These are phyloP conservation scores for Melanophora roralis DNA, from an alignment of 2,888 invertebrate species.

Conservation along the genomic window DNA sequence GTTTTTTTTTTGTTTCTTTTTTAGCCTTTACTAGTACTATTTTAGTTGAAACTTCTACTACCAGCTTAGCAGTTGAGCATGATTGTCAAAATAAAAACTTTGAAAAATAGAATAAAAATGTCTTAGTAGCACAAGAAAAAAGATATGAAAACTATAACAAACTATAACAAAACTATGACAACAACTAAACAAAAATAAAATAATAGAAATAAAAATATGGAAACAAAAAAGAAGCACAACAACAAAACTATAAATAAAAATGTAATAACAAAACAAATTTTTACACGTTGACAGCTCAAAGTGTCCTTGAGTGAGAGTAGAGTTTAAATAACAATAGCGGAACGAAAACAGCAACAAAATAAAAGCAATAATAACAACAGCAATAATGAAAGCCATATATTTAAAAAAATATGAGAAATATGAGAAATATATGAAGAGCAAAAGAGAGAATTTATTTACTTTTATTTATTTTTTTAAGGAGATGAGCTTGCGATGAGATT, in stretches of 20 bases:
- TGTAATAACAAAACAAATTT: conserved; percentile 55
- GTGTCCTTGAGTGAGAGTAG: conserved; percentile 72
- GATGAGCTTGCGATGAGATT: no score
- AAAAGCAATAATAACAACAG: conserved; percentile 11
- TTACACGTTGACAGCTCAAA: conserved; percentile 64
- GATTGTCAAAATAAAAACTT: conserved; percentile 40
- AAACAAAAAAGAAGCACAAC: conserved; percentile 48
- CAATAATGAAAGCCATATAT: not conserved
- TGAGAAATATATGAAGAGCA: not conserved
- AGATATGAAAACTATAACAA: not conserved
- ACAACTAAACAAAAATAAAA: conserved; percentile 33
- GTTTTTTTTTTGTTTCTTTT: not conserved
- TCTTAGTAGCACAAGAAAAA: no score
- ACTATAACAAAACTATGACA: conserved; percentile 20
- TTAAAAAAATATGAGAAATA: conserved; percentile 63
- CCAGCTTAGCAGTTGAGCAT: conserved; percentile 47
- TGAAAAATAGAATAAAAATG: not conserved
- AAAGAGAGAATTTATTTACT: not conserved
- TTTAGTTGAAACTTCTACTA: not conserved
- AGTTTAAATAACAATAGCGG: conserved; percentile 64
- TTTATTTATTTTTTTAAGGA: no score
- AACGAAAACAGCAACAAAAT: conserved; percentile 18
- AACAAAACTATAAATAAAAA: conserved; percentile 54
- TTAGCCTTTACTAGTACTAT: conserved; percentile 5
- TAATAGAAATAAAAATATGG: conserved; percentile 62